A percentile compares a stretch with the other conserved stretches of the same genome.
Conservation (phyloP, 2,113 vertebrate genomes). For the Chaetops frenatus region DNA sequence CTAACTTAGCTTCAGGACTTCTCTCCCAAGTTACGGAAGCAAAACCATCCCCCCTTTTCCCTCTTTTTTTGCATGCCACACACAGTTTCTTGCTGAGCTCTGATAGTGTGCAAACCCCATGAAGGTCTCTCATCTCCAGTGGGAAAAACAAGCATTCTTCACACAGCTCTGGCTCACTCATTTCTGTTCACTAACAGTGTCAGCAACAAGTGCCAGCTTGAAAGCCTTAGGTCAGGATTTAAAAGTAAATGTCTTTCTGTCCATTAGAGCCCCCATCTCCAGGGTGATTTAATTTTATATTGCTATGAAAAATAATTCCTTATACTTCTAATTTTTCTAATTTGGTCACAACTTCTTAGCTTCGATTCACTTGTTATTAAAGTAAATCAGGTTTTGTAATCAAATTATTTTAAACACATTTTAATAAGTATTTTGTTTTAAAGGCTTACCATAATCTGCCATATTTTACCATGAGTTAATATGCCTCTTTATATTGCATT, state of each 20-base stretch:
- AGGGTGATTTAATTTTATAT: neutral
- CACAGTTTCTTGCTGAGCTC: neutral
- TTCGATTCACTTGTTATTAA: neutral
- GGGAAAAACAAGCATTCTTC: neutral
- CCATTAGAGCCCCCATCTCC: neutral
- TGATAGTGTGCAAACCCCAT: neutral
- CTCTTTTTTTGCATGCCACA: neutral
- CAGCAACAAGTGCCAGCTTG: neutral
- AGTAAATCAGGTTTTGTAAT: neutral
- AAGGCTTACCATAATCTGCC: neutral
- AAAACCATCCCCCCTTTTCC: neutral
- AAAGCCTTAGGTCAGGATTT: neutral
- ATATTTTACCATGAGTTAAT: neutral
- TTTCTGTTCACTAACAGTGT: neutral
- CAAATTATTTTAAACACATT: neutral
- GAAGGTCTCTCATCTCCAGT: neutral
- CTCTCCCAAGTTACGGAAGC: fast-evolving
- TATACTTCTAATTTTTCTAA: neutral
- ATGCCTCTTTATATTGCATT: neutral
- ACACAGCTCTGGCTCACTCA: neutral
- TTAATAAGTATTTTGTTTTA: neutral
- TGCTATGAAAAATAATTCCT: neutral
- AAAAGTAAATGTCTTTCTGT: neutral
- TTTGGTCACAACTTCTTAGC: neutral
- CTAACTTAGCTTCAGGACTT: neutral